Evolutionary conservation across 37 sponge, comb jelly and placozoan genomes (phyloP).

Genomic region (Cliona cf. orientalis): DNA sequence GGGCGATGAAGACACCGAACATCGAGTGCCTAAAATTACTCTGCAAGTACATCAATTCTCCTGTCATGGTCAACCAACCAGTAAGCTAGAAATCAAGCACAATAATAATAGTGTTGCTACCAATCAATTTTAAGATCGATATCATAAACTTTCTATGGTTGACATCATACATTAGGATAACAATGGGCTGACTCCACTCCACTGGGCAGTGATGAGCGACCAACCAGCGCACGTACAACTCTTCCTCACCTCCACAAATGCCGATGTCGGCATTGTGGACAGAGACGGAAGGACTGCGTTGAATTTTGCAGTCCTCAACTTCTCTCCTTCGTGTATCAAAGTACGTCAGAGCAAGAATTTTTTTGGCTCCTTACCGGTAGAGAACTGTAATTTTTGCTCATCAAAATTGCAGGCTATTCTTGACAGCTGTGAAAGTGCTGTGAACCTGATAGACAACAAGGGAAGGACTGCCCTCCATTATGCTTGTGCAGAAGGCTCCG

Average conservation of each 20-base stretch:
- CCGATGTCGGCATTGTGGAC: conserved; percentile 56
- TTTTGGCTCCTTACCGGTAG: not conserved
- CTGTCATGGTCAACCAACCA: conserved; percentile 38
- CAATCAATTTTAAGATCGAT: not conserved
- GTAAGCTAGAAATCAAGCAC: conserved; percentile 24
- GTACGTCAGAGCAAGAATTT: conserved; percentile 14
- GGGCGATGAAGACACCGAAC: conserved; percentile 74
- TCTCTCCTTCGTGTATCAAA: conserved; percentile 70
- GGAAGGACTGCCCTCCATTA: conserved; percentile 85
- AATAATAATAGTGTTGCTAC: too few relatives aligned
- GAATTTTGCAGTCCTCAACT: conserved; percentile 79
- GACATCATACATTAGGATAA: conserved; percentile 54
- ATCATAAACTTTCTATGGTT: not conserved
- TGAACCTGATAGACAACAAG: conserved; percentile 57
- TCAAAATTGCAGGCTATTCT: conserved; percentile 58
- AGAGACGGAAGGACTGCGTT: conserved; percentile 74
- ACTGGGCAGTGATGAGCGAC: conserved; percentile 92
- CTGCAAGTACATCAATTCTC: conserved; percentile 35
- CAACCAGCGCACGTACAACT: conserved; percentile 66
- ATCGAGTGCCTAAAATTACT: conserved; percentile 72
- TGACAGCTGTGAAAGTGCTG: conserved; percentile 44
- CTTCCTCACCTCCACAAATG: conserved; percentile 50
- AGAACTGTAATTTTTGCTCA: not conserved
- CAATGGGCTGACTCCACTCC: conserved; percentile 74
- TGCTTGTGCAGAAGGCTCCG: conserved; percentile 80